Conservation (phyloP, 2,113 vertebrate genomes). For the Hippopotamus amphibius region DNA sequence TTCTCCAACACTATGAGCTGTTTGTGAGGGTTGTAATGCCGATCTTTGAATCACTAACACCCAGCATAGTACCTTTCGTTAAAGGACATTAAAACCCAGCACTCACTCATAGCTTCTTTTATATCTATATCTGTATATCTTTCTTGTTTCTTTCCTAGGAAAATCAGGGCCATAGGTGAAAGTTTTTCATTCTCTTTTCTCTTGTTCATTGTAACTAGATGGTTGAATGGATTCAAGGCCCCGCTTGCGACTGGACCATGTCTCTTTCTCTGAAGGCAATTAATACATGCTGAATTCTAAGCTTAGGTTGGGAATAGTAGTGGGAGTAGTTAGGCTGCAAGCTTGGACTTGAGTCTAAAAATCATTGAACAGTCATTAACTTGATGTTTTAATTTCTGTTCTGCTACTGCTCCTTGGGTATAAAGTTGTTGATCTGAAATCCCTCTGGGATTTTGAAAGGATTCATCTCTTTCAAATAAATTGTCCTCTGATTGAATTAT, state of each 20-base stretch:
- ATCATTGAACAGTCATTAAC: not conserved
- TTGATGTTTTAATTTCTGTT: not conserved
- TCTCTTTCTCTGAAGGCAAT: constrained; percentile 33
- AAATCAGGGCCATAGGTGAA: not conserved
- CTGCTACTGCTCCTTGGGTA: not conserved
- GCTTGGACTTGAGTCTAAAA: not conserved
- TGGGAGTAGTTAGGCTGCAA: not conserved
- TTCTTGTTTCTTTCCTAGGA: not conserved
- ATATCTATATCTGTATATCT: not conserved
- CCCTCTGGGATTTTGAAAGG: not conserved
- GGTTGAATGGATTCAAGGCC: not conserved
- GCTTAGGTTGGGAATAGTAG: not conserved
- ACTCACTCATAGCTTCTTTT: not conserved
- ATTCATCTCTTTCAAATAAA: not conserved
- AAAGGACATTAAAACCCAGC: not conserved
- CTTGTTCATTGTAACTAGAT: not conserved
- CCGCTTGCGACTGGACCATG: not conserved
- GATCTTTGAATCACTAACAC: not conserved
- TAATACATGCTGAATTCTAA: not conserved
- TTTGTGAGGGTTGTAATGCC: not conserved
- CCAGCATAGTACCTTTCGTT: not conserved
- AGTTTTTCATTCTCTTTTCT: not conserved
- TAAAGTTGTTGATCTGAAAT: not conserved
- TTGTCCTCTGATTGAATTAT: not conserved
- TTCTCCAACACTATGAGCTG: not conserved